Base-by-base conservation (phyloP, 2,797 vertebrate genomes). In the Poecilia wingei region DNA sequence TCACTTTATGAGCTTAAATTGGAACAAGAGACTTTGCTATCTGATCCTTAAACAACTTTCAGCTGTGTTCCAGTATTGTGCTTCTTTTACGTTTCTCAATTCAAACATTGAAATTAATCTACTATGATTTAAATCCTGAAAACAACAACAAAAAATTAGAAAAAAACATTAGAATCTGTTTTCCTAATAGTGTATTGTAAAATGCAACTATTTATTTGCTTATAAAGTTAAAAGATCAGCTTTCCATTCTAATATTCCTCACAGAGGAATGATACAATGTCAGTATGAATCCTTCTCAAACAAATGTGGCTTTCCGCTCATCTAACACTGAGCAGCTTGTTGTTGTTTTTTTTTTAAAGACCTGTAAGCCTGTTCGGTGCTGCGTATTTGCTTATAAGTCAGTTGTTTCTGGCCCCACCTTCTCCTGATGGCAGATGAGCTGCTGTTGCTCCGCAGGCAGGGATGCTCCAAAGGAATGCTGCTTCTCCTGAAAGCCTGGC, bases 391-490 rank as follows among this genome's bases (percentile, higher is more conserved):
- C 72, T 16, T 74, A 39, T 64, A 31, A 80, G 14, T 25, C 66
- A 78, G 20, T 68, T 47, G 22, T 45, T 28, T 10, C 49, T 6
- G 9, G 73, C 59, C 14, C 45, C 36, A 16, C 25, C 47, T 79
- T 39, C 31, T 79, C 77, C 70, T 78, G 70, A 3, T 69, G 33
- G 1, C 22, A 20, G 71, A 51, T 8, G 33, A 53, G 14, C 39
- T 49, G 47, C 78, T 88, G 83, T 73, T 79, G 69, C n/a, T 14
- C 18, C 28, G 22, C 28, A 7, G 20, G 13, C 82, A 68, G 71
- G 39, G 84, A 84, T 89, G 72, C 61, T 73, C 59, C 2, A 6
- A 45, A 22, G 72, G 84, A 93, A 91, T 91, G 91, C 47, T n/a
- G 89, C 75, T 75, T 45, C 75, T 90, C 89, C 74, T 79, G 86